Conservation (phyloP, 2,113 vertebrate species). For the Leptodactylus fuscus region DNA sequence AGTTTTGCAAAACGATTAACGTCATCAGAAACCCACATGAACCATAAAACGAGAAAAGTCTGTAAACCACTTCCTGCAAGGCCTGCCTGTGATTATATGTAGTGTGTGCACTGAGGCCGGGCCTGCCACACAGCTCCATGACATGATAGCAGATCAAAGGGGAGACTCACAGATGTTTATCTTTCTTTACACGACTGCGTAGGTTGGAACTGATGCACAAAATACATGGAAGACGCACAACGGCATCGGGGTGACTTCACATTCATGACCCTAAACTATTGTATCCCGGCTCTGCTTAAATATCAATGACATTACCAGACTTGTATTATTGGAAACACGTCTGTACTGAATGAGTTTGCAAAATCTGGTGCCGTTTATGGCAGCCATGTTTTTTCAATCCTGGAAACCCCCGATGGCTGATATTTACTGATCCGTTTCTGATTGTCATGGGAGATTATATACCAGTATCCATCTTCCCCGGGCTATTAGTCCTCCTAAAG, state of each 20-base stretch:
- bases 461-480: background rate
- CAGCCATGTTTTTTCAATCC: no score
- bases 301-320: background rate
- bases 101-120: slow-evolving; percentile 22
- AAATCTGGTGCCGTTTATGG: no score
- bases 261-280: background rate
- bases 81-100: slow-evolving; percentile 20
- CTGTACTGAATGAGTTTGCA: no score
- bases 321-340: background rate
- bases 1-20: slow-evolving; percentile 38
- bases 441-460: background rate
- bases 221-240: background rate
- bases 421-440: background rate
- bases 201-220: background rate
- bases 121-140: background rate
- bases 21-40: slow-evolving; percentile 51
- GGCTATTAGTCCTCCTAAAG: no score
- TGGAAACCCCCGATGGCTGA: background rate
- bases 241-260: background rate
- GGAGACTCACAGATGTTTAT: background rate
- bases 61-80: slow-evolving; percentile 49
- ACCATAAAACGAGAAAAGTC: slow-evolving; percentile 29
- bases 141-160: slow-evolving; percentile 28
- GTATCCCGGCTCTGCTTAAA: background rate
- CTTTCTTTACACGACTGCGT: slow-evolving; percentile 19